Evolutionary conservation across 2,888 invertebrate species (phyloP).

Genomic region (Drosophila phalerata): DNA sequence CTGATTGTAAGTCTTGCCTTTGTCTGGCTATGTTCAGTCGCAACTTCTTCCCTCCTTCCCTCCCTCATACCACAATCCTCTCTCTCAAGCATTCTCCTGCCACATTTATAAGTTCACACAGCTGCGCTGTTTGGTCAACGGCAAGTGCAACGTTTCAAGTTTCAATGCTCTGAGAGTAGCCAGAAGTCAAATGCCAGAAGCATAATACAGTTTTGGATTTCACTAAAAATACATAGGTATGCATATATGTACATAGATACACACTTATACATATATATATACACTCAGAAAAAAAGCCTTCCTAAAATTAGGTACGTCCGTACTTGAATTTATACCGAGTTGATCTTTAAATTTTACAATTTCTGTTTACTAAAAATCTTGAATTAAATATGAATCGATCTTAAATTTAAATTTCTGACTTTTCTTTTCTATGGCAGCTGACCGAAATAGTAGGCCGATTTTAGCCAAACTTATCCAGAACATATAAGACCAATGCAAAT

Average conservation of each 20-base stretch:
- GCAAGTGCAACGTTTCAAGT: constrained; percentile 76
- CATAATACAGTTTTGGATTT: constrained; percentile 74
- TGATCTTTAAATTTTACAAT: no score
- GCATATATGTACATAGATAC: constrained; percentile 25
- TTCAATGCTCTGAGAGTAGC: constrained; percentile 47
- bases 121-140: constrained; percentile 56
- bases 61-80: not conserved
- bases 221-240: constrained; percentile 60
- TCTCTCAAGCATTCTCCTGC: not conserved
- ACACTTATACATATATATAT: constrained; percentile 20
- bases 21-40: constrained; percentile 32
- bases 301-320: no score
- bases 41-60: constrained; percentile 42
- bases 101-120: constrained; percentile 12
- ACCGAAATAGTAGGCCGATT: no score
- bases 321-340: no score
- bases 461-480: no score
- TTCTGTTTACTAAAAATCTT: no score
- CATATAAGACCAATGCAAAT: no score
- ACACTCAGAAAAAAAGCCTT: no score
- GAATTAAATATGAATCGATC: no score
- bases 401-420: no score
- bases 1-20: constrained; percentile 20
- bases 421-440: no score
- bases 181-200: constrained; percentile 32